Base-by-base conservation (phyloP, 2,113 vertebrate species). In the Ivindomyrus marchei region DNA sequence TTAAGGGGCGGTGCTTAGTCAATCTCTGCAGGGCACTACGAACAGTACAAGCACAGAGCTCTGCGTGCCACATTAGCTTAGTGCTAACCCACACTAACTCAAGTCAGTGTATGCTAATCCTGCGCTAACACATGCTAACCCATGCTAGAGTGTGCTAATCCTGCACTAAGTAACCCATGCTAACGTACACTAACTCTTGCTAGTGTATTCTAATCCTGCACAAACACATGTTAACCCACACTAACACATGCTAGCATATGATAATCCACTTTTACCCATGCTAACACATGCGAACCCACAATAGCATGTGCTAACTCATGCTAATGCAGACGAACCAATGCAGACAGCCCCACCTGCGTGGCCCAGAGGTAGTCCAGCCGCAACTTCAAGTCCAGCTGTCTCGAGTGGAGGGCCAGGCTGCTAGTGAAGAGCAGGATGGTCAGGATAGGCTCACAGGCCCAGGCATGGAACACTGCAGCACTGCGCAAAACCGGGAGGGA, bases 301-400 rank as follows among this genome's bases (percentile, higher is more conserved):
- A 9, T 84, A 84, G 39, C 42, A 10, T 17, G 7, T n/a, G 80
- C 36, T 24, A 84, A 46, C 42, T 19, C 36, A 45, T 7, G 8
- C 9, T 47, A 46, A 47, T 46, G 19, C 21, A 3, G 21, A 84
- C 21, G 0, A 46, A 47, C 42, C 36, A 45, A 36, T n/a, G 45
- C 80, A 45, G 45, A 47, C 45, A 47, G 39, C 83, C 83, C 94
- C 94, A 94, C 98, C 97, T 98, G 98, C 84, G 96, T 96, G 2
- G 98, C 97, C 98, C 98, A 99, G 93, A 99, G 97, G 94, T 98
- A 99, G 96, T 99, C 98, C 90, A 99, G 95, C 88, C 98, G 96
- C 91, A 99, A 95, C 92, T 97, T 98, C 90, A 99, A 94, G 93
- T 99, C 98, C 94, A 99, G 97, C 93, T 99, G 98, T 90, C 98